Conservation (phyloP, 2,797 vertebrate genomes). For the Acridotheres tristis region DNA sequence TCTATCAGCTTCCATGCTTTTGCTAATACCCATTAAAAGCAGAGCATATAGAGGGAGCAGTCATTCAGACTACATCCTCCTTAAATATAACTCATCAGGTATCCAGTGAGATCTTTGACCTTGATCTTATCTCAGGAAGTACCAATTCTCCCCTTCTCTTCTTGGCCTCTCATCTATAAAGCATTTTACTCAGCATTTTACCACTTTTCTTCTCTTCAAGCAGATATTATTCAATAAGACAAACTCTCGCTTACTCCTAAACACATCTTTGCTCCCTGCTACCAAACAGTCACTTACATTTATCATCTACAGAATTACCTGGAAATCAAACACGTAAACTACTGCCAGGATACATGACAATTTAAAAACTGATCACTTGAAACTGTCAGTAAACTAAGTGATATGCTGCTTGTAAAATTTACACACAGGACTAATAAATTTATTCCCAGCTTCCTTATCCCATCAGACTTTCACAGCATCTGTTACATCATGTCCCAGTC, state of each 20-base stretch:
- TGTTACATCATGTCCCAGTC: neutral
- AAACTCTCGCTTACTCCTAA: neutral
- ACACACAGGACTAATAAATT: neutral
- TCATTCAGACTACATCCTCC: neutral
- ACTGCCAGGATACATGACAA: neutral
- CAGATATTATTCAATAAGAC: neutral
- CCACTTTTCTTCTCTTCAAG: neutral
- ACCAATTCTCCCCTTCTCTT: neutral
- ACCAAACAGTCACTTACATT: neutral
- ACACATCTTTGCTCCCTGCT: neutral
- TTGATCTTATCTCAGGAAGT: neutral
- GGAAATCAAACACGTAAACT: slow-evolving; percentile 25
- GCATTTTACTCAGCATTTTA: neutral
- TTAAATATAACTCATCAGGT: neutral
- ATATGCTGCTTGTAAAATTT: neutral
- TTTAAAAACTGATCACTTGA: neutral
- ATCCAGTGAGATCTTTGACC: neutral
- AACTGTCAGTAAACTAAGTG: neutral
- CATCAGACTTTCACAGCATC: neutral
- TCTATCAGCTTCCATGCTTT: neutral
- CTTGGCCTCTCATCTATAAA: neutral
- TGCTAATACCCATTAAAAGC: neutral
- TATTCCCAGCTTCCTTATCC: neutral
- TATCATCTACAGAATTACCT: neutral
- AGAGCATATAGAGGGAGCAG: neutral